Evolutionary conservation across 2,888 invertebrate genomes (phyloP).

Genomic region (Sinopyrophorus schimmeli): DNA sequence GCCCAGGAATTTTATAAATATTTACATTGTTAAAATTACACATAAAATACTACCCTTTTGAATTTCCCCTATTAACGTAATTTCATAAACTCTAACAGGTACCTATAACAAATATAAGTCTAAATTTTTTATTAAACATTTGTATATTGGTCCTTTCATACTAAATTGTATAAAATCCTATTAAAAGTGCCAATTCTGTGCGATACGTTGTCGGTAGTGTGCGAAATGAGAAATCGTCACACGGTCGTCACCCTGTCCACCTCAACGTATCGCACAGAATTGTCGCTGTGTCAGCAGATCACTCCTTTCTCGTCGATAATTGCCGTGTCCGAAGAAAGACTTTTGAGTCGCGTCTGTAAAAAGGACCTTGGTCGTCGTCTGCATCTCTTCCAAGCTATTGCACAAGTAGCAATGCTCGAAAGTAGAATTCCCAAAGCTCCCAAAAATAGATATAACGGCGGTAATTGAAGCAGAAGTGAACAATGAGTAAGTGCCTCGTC

Average conservation of each 20-base stretch:
- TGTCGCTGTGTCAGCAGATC: constrained; percentile 95
- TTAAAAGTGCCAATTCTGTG: constrained; percentile 46
- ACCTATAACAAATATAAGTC: constrained; percentile 42
- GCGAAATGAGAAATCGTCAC: constrained; percentile 66
- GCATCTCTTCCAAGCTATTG: constrained; percentile 50
- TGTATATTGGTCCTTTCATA: constrained; percentile 36
- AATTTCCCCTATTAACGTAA: constrained; percentile 22
- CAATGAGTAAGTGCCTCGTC: constrained; percentile 82
- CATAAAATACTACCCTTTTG: constrained; percentile 6
- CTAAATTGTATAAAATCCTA: constrained; percentile 30
- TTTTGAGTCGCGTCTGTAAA: constrained; percentile 77
- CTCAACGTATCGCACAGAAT: constrained; percentile 91
- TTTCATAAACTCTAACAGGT: constrained; percentile 39
- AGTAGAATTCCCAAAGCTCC: constrained; percentile 54
- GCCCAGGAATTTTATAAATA: constrained; percentile 12
- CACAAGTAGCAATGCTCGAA: constrained; percentile 42
- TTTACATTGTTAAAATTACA: constrained; percentile 13
- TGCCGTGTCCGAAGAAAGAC: constrained; percentile 78
- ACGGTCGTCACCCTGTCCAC: constrained; percentile 89
- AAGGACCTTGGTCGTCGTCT: constrained; percentile 74
- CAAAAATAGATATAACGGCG: constrained; percentile 69
- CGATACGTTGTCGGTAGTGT: constrained; percentile 44
- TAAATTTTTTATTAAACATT: constrained; percentile 34
- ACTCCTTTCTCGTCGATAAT: constrained; percentile 85
- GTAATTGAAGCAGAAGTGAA: constrained; percentile 74